Conservation (phyloP, 23 tunicate species). For the Ciona savignyi region DNA sequence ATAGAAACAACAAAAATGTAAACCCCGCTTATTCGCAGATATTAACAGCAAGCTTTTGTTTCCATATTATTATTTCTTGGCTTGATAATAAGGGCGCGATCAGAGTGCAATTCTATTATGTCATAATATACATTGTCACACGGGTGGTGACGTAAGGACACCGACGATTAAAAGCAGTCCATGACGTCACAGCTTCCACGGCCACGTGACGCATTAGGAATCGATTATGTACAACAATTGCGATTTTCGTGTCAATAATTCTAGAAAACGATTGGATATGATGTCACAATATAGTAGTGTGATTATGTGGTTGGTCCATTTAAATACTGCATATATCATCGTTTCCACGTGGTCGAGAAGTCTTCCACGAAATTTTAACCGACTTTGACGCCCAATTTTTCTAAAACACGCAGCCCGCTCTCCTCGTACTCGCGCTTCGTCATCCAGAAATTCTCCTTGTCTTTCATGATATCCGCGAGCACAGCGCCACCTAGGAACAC, state of each 20-base stretch:
- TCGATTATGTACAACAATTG: not conserved
- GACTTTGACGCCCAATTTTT: conserved; percentile 83
- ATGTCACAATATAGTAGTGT: not conserved
- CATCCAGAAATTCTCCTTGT: conserved; percentile 97
- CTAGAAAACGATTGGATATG: not conserved
- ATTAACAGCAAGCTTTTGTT: too few relatives aligned
- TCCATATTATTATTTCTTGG: not conserved
- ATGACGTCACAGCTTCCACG: not conserved
- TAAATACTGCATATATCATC: not conserved
- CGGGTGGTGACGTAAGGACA: not conserved
- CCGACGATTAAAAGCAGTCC: not conserved
- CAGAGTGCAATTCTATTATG: not conserved
- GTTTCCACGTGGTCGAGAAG: too few relatives aligned
- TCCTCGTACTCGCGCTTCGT: conserved; percentile 88
- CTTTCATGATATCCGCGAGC: conserved; percentile 99
- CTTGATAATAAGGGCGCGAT: not conserved
- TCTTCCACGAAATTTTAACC: conserved; percentile 10
- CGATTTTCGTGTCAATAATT: not conserved
- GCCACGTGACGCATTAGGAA: not conserved
- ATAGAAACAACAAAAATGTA: too few relatives aligned
- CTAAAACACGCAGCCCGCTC: conserved; percentile 73
- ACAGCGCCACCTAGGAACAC: conserved; percentile 99
- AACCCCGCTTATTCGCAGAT: too few relatives aligned
- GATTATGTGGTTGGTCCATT: not conserved
- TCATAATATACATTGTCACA: not conserved